Evolutionary conservation across 2,113 vertebrate species (phyloP), one percentile per base, ranked within the genome.

Genomic region (Dunckerocampus dactyliophorus): DNA sequence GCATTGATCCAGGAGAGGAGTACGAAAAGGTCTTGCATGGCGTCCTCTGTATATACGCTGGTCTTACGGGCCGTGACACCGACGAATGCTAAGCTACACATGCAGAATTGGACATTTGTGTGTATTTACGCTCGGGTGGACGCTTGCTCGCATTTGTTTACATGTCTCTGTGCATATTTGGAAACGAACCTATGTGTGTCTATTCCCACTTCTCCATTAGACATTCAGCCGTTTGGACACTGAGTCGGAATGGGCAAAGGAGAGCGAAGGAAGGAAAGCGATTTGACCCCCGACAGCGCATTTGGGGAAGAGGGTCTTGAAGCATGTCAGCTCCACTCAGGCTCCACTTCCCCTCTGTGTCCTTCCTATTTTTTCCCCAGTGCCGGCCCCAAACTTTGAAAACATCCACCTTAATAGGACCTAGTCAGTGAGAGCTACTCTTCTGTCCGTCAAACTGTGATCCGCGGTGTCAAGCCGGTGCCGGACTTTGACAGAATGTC

Each of bases 291-390:
- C 81, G 64, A 85, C 85, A 80, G 85, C 12, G 82, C 64, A 62
- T 83, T 81, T 71, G 72, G 85, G 86, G 87, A 85, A 74, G 83
- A 82, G 82, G 74, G 82, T 88, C 82, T 87, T 88, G 85, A 86
- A 89, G 87, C 88, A 80, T 89, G 88, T 90, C 88, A 89, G 83
- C 81, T 84, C 81, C 63, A 80, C 85, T 90, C 88, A 85, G 84
- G 86, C 87, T 88, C 87, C 83, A 81, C 88, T 89, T 90, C 85
- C 83, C 85, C 86, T 83, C 80, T 86, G 85, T 89, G 87, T 91
- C 87, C 82, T 91, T 91, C 87, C 85, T 91, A 90, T 91, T 91
- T 90, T 90, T 88, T 88, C 89, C 89, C 89, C 74, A 80, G 88
- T 85, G 88, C 86, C 87, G 67, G 76, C 75, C 73, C 76, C 65